phyloP scores from a whole-genome alignment of 1,140 invertebrate species.

The Pantala flavescens region DNA sequence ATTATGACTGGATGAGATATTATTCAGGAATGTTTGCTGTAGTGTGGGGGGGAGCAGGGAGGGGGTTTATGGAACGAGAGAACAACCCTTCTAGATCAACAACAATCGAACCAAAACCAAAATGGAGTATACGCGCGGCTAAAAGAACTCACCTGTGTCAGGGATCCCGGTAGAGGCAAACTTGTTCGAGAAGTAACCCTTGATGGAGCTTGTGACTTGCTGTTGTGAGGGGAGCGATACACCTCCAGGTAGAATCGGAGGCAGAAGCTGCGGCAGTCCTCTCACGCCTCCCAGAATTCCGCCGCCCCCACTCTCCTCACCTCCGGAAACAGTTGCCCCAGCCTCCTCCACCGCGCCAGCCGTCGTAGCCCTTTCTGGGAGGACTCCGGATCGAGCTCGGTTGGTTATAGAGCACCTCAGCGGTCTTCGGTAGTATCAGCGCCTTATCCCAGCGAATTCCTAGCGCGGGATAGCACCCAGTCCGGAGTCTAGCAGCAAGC shows the following conservation, averaged over 20 bases:
- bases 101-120: no score
- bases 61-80: no score
- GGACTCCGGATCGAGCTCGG: neutral
- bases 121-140: no score
- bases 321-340: neutral
- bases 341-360: neutral
- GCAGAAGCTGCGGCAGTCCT: neutral
- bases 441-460: no score
- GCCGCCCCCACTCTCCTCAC: neutral
- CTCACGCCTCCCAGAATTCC: neutral
- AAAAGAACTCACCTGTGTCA: slow-evolving; percentile 1
- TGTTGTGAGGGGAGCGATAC: neutral
- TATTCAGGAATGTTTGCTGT: no score
- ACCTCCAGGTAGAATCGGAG: neutral
- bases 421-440: neutral
- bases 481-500: no score
- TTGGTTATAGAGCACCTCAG: neutral
- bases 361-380: neutral
- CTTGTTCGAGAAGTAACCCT: neutral
- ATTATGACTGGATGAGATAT: no score
- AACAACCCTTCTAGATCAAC: no score
- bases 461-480: no score
- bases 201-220: neutral
- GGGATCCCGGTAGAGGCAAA: neutral
- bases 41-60: no score